phyloP scores from a whole-genome alignment of 2,888 invertebrate species.

The Fragum whitleyi region DNA sequence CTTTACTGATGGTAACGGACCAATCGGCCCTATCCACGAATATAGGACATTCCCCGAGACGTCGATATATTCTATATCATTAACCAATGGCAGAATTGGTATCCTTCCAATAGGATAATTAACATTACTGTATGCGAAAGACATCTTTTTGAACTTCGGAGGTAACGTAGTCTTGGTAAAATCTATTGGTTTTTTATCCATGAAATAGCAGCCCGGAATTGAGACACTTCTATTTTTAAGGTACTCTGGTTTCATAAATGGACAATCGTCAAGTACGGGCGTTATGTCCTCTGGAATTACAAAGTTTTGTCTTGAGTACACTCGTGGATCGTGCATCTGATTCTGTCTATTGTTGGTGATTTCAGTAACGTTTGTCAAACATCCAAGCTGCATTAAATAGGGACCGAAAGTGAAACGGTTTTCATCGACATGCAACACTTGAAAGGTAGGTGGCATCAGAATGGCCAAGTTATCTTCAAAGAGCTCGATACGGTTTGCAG shows the following conservation, averaged over 20 bases:
- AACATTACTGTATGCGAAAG: slow-evolving; percentile 25
- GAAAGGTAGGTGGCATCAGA: slow-evolving; percentile 8
- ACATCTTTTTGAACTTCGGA: background rate
- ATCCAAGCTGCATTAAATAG: slow-evolving; percentile 6
- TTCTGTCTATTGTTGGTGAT: background rate
- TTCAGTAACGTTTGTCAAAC: background rate
- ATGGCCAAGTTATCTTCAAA: background rate
- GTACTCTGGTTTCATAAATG: slow-evolving; percentile 24
- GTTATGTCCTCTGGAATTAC: background rate
- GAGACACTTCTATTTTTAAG: slow-evolving; percentile 22
- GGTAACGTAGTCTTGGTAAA: background rate
- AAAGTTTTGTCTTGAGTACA: background rate
- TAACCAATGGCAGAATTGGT: background rate
- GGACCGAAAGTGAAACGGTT: slow-evolving; percentile 15
- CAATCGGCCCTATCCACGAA: slow-evolving; percentile 27
- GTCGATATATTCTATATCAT: slow-evolving; percentile 26
- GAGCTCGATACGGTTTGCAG: background rate
- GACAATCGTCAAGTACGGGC: slow-evolving; percentile 4
- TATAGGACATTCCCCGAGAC: slow-evolving; percentile 34
- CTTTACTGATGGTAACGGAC: slow-evolving; percentile 25
- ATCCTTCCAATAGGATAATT: slow-evolving; percentile 4
- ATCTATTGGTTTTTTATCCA: background rate
- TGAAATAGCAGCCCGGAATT: slow-evolving; percentile 9
- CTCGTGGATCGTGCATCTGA: background rate
- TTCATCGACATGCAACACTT: slow-evolving; percentile 3